Evolutionary conservation across 2,113 vertebrate species (phyloP).

Genomic region (Tapirus terrestris): DNA sequence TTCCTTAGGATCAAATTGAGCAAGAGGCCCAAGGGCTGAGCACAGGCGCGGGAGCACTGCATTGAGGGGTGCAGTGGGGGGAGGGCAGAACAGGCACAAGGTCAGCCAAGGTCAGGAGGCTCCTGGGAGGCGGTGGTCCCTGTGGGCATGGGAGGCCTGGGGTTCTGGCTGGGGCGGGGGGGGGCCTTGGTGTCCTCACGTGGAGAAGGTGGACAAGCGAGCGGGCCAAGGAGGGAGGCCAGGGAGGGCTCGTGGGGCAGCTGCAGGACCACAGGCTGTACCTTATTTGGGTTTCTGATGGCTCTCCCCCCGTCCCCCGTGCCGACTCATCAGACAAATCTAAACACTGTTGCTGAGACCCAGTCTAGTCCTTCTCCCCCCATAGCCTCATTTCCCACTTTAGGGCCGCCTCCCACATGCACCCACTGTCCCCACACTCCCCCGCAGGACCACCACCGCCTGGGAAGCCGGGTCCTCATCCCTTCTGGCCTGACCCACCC

Average conservation of each 20-base stretch:
- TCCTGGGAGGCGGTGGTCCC: background rate
- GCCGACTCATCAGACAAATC: background rate
- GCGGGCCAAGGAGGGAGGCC: background rate
- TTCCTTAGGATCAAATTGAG: background rate
- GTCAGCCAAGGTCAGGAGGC: background rate
- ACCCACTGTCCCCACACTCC: background rate
- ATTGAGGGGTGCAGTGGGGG: background rate
- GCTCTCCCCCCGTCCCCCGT: background rate
- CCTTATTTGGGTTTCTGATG: background rate
- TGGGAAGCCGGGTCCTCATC: background rate
- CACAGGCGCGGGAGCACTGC: background rate
- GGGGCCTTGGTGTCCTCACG: background rate
- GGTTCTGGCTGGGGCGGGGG: background rate
- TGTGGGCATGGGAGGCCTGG: background rate
- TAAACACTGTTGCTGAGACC: background rate
- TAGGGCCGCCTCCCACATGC: rapidly evolving
- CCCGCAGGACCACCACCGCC: background rate
- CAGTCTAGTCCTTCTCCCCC: background rate
- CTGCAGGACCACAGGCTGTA: background rate
- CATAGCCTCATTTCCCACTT: background rate
- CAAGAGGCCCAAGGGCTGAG: background rate
- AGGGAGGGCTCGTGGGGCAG: background rate
- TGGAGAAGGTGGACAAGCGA: background rate
- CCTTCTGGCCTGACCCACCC: background rate
- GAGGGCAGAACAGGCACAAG: background rate